Conservation (phyloP, 2,797 vertebrate genomes). For the Tadarida brasiliensis region DNA sequence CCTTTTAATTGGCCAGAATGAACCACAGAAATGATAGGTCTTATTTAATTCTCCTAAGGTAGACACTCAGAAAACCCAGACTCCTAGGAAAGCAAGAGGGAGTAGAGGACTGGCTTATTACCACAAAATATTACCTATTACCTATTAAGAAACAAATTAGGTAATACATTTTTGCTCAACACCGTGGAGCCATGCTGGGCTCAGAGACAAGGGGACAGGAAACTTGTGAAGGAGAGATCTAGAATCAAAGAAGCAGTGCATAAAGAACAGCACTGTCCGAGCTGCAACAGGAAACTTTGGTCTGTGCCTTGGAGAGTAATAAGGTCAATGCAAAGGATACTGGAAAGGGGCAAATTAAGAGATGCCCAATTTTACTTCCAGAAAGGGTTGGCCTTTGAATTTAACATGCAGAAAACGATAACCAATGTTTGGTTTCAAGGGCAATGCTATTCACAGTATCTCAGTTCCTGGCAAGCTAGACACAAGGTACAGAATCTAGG, state of each 20-base stretch:
- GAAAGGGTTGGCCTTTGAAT: neutral
- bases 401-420: neutral
- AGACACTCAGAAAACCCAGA: neutral
- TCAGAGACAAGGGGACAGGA: neutral
- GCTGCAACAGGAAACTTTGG: neutral
- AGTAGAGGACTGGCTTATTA: neutral
- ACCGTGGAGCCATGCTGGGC: neutral
- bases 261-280: neutral
- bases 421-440: neutral
- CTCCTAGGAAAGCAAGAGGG: neutral
- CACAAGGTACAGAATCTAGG: neutral
- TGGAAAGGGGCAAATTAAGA: neutral
- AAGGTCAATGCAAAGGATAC: neutral
- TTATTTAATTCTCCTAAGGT: neutral
- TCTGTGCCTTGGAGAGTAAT: neutral
- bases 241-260: neutral
- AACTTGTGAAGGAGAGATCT: neutral
- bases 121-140: neutral
- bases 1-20: neutral
- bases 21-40: neutral
- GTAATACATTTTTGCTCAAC: neutral
- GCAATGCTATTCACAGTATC: neutral
- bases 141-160: conserved; percentile 1
- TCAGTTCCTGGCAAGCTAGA: neutral
- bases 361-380: neutral